Percentiles rank a stretch among this genome's conserved stretches.
Conservation (phyloP, 2,888 invertebrate species). For the Hypsopygia costalis region DNA sequence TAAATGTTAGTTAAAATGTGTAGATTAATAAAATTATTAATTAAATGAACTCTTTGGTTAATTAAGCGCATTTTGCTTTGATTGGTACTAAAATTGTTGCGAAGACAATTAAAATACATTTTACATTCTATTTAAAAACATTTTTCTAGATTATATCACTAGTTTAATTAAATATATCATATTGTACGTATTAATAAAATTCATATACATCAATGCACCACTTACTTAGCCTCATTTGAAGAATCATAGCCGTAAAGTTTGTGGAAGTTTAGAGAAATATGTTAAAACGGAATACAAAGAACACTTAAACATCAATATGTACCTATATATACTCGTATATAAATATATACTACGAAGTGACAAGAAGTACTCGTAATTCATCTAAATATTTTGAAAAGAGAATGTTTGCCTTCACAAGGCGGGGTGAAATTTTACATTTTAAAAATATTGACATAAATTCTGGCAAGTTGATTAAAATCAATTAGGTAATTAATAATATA, state of each 20-base stretch:
- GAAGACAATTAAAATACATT: constrained; percentile 1
- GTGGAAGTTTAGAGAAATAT: background rate
- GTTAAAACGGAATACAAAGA: background rate
- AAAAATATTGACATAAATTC: too few species aligned
- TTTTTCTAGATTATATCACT: constrained; percentile 14
- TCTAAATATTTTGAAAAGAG: too few species aligned
- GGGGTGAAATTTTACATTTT: too few species aligned
- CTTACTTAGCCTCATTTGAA: constrained; percentile 31
- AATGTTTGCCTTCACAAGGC: too few species aligned
- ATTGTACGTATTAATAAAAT: constrained; percentile 34
- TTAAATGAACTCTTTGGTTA: background rate
- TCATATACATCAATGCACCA: constrained; percentile 37
- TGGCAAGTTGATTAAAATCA: too few species aligned
- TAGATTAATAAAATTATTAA: background rate
- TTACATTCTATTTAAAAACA: constrained; percentile 16
- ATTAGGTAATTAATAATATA: too few species aligned
- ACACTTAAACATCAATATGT: too few species aligned
- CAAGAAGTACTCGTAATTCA: too few species aligned
- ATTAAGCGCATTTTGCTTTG: constrained; percentile 44
- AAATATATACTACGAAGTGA: too few species aligned
- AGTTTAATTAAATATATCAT: constrained; percentile 18
- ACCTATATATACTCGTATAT: too few species aligned
- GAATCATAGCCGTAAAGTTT: constrained; percentile 12
- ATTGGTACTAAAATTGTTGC: constrained; percentile 11
- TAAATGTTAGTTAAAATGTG: background rate